Evolutionary conservation across 2,113 vertebrate genomes (phyloP).

Genomic region (Fulica atra): DNA sequence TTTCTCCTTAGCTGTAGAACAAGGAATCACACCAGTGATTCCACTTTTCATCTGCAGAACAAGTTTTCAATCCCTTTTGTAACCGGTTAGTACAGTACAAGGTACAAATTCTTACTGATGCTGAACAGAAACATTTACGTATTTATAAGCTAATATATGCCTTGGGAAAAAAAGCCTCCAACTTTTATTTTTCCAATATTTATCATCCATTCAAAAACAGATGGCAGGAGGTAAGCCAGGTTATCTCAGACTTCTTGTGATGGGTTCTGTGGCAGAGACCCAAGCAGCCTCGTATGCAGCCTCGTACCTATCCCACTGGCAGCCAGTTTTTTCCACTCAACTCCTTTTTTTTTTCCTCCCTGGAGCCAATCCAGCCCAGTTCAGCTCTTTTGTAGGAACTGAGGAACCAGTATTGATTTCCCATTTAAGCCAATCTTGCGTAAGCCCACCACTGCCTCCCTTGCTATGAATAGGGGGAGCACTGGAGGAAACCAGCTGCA

Average conservation of each 20-base stretch:
- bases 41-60: slow-evolving; percentile 8
- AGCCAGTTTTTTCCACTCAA: slow-evolving; percentile 55
- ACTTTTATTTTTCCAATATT: slow-evolving; percentile 58
- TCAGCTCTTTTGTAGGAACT: slow-evolving; percentile 70
- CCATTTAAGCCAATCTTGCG: slow-evolving; percentile 60
- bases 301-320: slow-evolving; percentile 18
- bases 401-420: slow-evolving; percentile 69
- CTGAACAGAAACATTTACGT: slow-evolving; percentile 49
- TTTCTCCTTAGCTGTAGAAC: slow-evolving; percentile 53
- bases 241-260: slow-evolving; percentile 51
- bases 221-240: slow-evolving; percentile 55
- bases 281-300: slow-evolving; percentile 11
- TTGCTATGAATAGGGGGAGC: slow-evolving; percentile 11
- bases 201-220: slow-evolving; percentile 39
- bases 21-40: slow-evolving; percentile 28
- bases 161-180: slow-evolving; percentile 15
- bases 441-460: slow-evolving; percentile 46
- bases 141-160: slow-evolving; percentile 14
- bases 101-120: slow-evolving; percentile 25
- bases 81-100: background rate
- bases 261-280: slow-evolving; percentile 49
- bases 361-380: slow-evolving; percentile 59
- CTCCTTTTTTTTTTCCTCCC: slow-evolving; percentile 21
- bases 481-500: slow-evolving; percentile 62
- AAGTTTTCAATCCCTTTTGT: slow-evolving; percentile 39